phyloP scores from a whole-genome alignment of 1,140 invertebrate genomes.

The Drosophila saltans region DNA sequence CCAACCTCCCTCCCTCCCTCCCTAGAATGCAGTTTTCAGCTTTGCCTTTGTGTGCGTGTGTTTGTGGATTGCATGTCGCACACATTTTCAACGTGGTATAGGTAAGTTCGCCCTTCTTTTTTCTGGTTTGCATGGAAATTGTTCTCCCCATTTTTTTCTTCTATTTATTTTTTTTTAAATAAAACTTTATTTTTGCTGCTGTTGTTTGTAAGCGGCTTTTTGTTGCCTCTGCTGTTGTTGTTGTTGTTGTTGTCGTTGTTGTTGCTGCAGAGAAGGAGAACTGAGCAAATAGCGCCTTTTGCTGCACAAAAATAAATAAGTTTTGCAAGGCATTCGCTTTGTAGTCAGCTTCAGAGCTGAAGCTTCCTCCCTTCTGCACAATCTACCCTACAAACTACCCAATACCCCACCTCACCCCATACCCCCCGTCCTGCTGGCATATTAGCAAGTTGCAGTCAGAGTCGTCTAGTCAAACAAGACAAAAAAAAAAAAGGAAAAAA shows the following conservation, averaged over 20 bases:
- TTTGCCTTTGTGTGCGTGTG: constrained; percentile 6
- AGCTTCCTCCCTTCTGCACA: constrained; percentile 7
- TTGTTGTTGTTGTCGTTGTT: constrained; percentile 35
- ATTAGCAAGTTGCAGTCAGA: constrained; percentile 65
- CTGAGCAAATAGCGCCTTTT: constrained; percentile 63
- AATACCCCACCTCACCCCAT: constrained; percentile 12
- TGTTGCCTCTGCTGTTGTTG: not conserved
- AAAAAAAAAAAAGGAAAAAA: constrained; percentile 13
- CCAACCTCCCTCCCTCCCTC: constrained; percentile 6
- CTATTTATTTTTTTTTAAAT: constrained; percentile 62
- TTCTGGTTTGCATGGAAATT: constrained; percentile 19
- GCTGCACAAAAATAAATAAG: constrained; percentile 62
- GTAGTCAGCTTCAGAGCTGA: constrained; percentile 28
- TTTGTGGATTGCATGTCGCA: constrained; percentile 63
- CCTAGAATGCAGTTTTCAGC: constrained; percentile 35
- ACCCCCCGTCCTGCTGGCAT: constrained; percentile 11
- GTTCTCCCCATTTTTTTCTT: constrained; percentile 11
- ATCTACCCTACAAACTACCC: constrained; percentile 1
- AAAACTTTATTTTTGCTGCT: constrained; percentile 60
- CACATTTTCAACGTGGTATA: constrained; percentile 71
- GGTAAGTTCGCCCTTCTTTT: constrained; percentile 75
- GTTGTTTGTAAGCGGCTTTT: constrained; percentile 28
- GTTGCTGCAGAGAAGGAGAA: constrained; percentile 9
- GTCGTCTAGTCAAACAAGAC: constrained; percentile 48
- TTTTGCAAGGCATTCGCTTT: constrained; percentile 42